Evolutionary conservation across 2,888 invertebrate genomes (phyloP), one percentile per base, ranked within the genome.

Genomic region (Hymenopus coronatus): DNA sequence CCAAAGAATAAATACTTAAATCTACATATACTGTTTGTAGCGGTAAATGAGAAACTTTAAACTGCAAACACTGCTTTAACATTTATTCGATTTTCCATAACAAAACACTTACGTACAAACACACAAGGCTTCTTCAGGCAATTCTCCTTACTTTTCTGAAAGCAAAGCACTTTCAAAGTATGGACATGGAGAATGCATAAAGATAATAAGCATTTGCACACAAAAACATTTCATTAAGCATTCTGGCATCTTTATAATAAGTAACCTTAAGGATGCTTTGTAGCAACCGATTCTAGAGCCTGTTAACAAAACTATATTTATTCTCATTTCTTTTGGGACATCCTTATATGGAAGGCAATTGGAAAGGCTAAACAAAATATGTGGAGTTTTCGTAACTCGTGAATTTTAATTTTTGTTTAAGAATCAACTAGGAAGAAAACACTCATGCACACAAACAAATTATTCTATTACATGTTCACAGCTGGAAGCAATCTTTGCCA

Each of bases 401-500:
- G 54, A 70, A 70, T 70, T 70, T 70, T 70, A 70, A 70, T 70
- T 70, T 70, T 70, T 70, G 54, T 20, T 70, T 70, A 70, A 70
- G 54, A 70, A 70, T 70, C 54, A 70, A 70, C 54, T 70, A 70
- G 54, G 54, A 70, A 70, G 54, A 70, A 70, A 70, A 70, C 54
- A 70, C 25, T 70, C 54, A 70, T 70, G 54, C 54, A 70, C 54
- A 87, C 40, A 84, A 87, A 87, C 87, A 82, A 81, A 82, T 82
- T 87, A 33, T 87, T 87, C 27, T 70, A 70, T 86, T 86, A 86
- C 86, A 70, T 28, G 86, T 86, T 86, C 82, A 82, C 82, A 30
- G 82, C 87, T 87, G 82, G 33, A 40, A 70, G 30, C n/a, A n/a
- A 81, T 33, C 82, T 27, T 82, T 40, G 27, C 87, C 87, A 87